phyloP scores from a whole-genome alignment of 2,797 vertebrate species.

The Paguma larvata region DNA sequence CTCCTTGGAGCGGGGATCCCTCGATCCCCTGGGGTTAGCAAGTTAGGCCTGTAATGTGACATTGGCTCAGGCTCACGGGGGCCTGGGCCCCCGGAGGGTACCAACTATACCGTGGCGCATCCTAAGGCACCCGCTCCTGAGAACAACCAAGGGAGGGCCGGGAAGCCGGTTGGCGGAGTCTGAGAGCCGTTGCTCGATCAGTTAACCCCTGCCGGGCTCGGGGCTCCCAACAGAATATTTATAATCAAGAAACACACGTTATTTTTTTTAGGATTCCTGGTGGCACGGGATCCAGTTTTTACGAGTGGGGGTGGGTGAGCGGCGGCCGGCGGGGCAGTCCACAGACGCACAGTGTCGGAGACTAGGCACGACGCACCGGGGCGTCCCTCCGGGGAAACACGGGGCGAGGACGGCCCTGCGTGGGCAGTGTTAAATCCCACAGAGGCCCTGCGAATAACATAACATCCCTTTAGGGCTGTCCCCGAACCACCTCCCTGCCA shows the following conservation, averaged over 20 bases:
- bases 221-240: neutral
- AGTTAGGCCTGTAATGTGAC: too few relatives aligned
- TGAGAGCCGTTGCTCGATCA: too few relatives aligned
- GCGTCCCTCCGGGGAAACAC: neutral
- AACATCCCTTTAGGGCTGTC: neutral
- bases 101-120: too few relatives aligned
- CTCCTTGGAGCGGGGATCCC: too few relatives aligned
- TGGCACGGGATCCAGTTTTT: neutral
- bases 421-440: neutral
- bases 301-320: neutral
- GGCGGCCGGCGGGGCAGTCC: neutral
- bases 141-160: too few relatives aligned
- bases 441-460: neutral
- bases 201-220: too few relatives aligned
- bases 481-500: neutral
- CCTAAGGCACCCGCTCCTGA: too few relatives aligned
- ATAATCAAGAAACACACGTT: neutral
- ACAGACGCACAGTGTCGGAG: neutral
- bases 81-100: too few relatives aligned
- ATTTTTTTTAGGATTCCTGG: neutral
- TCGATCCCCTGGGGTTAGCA: too few relatives aligned
- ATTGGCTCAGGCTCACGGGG: too few relatives aligned
- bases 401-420: neutral
- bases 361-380: neutral
- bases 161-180: too few relatives aligned